Conservation (phyloP, 2,113 vertebrate species). For the Mustela nigripes region DNA sequence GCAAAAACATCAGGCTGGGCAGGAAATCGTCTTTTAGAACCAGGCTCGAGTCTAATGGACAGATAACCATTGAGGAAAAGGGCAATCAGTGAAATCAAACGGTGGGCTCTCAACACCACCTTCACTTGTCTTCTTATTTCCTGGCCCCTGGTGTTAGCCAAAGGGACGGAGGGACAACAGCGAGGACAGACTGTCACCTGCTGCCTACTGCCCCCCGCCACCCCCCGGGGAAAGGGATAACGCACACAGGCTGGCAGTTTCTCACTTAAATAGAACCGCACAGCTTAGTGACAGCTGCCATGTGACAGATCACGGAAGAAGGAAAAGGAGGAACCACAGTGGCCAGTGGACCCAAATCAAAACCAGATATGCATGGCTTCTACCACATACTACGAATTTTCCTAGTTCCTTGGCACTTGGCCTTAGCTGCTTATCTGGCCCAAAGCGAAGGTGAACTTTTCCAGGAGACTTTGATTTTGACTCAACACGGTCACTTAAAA, state of each 20-base stretch:
- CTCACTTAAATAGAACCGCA: slow-evolving; percentile 31
- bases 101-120: background rate
- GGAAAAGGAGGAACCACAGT: background rate
- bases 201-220: background rate
- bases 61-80: background rate
- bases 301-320: background rate
- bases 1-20: background rate
- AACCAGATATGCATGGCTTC: background rate
- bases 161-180: background rate
- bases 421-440: slow-evolving; percentile 11
- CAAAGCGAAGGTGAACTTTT: slow-evolving; percentile 15
- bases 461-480: slow-evolving; percentile 49
- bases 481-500: slow-evolving; percentile 16
- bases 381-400: background rate
- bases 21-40: slow-evolving; percentile 50
- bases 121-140: background rate
- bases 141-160: background rate
- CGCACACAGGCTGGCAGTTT: background rate
- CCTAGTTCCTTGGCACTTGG: slow-evolving; percentile 9
- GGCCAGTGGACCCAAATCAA: background rate
- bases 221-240: background rate
- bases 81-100: slow-evolving; percentile 36
- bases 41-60: slow-evolving; percentile 16
- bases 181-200: background rate
- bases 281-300: background rate